A percentile compares a stretch with the other conserved stretches of the same genome.
These are phyloP conservation scores for Trachelus tabidus DNA, from an alignment of 2,888 invertebrate species.

Conservation along the genomic window DNA sequence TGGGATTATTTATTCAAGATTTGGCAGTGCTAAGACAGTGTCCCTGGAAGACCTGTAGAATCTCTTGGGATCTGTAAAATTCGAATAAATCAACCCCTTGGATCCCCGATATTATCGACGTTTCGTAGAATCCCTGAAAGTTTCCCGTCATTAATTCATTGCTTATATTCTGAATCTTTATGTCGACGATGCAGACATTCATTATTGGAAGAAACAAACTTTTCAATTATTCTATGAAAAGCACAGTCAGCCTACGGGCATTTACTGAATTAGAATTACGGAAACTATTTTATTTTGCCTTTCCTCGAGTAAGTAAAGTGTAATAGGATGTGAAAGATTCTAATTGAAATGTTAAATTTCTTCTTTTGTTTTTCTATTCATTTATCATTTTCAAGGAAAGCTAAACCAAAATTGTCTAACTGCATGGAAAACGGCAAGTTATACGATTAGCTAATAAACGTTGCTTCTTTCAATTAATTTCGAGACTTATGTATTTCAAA, in stretches of 20 bases:
- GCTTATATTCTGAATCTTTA: too few species aligned
- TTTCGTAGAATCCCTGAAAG: too few species aligned
- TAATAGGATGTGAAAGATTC: background rate
- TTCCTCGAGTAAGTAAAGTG: too few species aligned
- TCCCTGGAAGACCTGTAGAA: too few species aligned
- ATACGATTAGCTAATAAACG: slow-evolving; percentile 16
- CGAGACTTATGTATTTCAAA: slow-evolving; percentile 8
- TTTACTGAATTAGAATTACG: background rate
- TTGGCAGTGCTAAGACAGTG: too few species aligned
- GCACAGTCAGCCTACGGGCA: background rate
- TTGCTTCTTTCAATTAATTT: slow-evolving; percentile 18
- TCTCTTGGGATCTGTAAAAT: too few species aligned
- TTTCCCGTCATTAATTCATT: too few species aligned
- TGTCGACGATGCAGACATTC: too few species aligned
- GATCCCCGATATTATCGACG: too few species aligned
- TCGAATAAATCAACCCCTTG: too few species aligned
- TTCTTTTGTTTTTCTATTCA: background rate
- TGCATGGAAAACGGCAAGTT: slow-evolving; percentile 3
- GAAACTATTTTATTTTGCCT: background rate
- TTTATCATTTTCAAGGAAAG: background rate
- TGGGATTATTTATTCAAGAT: too few species aligned
- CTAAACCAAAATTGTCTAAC: background rate
- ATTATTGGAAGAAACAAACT: background rate
- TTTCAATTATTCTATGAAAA: background rate
- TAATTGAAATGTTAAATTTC: background rate